Percentiles rank a stretch among this genome's conserved stretches.
These are phyloP conservation scores for Archips xylosteana DNA, from an alignment of 2,888 invertebrate genomes.

Conservation along the genomic window DNA sequence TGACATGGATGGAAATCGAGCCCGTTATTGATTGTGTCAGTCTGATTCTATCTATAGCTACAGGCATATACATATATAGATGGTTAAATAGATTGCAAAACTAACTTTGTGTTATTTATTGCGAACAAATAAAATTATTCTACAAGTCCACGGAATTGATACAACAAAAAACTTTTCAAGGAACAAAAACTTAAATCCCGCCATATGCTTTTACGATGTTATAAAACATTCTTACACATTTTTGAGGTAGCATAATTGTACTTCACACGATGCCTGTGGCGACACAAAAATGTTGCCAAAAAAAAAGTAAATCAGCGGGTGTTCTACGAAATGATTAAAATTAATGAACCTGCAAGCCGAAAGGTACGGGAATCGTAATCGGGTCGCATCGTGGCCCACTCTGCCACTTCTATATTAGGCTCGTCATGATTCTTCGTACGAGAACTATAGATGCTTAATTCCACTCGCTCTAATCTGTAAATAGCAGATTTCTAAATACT, in stretches of 20 bases:
- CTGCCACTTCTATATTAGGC: conserved; percentile 15
- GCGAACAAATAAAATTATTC: neutral
- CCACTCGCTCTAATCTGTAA: neutral
- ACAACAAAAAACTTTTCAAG: neutral
- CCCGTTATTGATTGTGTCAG: no score
- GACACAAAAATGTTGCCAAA: conserved; percentile 29
- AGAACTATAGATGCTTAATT: conserved; percentile 2
- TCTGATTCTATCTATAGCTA: no score
- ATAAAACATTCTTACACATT: conserved; percentile 2
- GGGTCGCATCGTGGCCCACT: conserved; percentile 35
- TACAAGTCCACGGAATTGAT: neutral
- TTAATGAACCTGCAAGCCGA: conserved; percentile 50
- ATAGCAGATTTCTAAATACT: neutral
- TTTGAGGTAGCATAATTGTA: conserved; percentile 1
- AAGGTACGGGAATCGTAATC: conserved; percentile 39
- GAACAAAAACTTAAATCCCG: neutral
- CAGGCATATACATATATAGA: no score
- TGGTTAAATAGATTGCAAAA: no score
- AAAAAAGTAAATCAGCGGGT: conserved; percentile 23
- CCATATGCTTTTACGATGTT: neutral
- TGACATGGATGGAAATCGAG: no score
- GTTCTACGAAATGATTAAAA: conserved; percentile 59
- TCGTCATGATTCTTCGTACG: conserved; percentile 1
- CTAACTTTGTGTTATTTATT: no score
- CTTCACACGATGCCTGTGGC: neutral